A percentile compares a stretch with the other conserved stretches of the same genome.
These are phyloP conservation scores for Mormyrus lacerda DNA, from an alignment of 2,113 vertebrate species.

Conservation along the genomic window DNA sequence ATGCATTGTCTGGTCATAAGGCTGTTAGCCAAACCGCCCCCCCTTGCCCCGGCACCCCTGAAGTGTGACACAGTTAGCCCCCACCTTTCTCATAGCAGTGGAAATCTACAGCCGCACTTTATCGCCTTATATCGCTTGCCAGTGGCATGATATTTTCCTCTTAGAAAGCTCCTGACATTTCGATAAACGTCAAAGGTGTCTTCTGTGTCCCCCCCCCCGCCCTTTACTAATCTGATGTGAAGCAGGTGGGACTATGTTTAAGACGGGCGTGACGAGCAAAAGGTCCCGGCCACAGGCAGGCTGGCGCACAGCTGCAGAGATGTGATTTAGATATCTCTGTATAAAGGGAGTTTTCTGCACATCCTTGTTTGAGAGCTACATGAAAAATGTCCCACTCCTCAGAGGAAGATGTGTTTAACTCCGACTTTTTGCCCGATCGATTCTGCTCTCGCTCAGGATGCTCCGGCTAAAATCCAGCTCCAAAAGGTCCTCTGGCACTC, in stretches of 20 bases:
- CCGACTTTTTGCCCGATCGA: background rate
- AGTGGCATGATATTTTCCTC: constrained; percentile 1
- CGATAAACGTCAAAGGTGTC: background rate
- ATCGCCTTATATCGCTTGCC: background rate
- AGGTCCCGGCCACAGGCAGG: background rate
- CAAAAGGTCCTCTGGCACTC: background rate
- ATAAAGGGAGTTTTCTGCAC: background rate
- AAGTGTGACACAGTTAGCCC: background rate
- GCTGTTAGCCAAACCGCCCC: background rate
- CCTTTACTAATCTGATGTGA: background rate
- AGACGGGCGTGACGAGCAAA: background rate
- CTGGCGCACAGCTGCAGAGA: background rate
- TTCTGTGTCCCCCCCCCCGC: background rate
- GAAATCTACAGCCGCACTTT: background rate
- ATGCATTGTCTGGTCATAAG: background rate
- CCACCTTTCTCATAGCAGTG: background rate
- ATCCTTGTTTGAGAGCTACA: background rate
- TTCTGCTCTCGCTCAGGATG: background rate
- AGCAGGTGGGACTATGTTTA: background rate
- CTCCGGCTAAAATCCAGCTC: background rate
- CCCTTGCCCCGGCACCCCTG: background rate
- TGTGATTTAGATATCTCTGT: background rate
- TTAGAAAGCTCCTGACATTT: background rate
- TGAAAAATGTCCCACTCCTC: background rate
- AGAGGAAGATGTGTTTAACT: background rate